Base-by-base conservation (phyloP, 2,888 invertebrate genomes). In the Parochlus steinenii region DNA sequence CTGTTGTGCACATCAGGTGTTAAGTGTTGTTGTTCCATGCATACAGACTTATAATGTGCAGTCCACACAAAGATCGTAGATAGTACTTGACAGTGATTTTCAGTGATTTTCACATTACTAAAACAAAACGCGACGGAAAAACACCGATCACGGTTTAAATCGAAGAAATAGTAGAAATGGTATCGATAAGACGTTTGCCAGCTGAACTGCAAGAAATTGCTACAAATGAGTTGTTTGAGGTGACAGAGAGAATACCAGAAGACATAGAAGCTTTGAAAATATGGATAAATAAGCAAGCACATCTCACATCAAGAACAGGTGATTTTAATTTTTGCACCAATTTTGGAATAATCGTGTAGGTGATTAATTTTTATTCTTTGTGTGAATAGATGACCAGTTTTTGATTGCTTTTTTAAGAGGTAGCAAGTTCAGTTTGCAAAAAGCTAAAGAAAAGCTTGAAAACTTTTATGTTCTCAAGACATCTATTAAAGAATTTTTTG, bases 401-500 rank as follows among this genome's bases (percentile, higher is more conserved):
- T 45, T 69, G 25, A 46, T 64, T 10, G 51, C 60, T 14, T 69
- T 67, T 45, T 49, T 69, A 31, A 57, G 69, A 24, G 64, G 64
- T 25, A 60, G 61, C 42, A 65, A 61, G 43, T 65, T 61, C 49
- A 63, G 63, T 44, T 46, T 68, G 44, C 66, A 67, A 39, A 49
- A 55, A 12, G 60, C 65, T 16, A 67, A 69, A 45, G 55, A 62
- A 38, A 67, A 69, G 42, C 44, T 70, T 5, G 64, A 67, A 36
- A 63, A 64, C 55, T 71, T 63, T 46, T 71, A 71, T 46, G 67
- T 67, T 6, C 50, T 56, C 47, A 65, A 66, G 41, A 60, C 62
- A 3, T 54, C 66, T 20, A 57, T 69, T 2, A 71, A 74, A 2
- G 71, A 73, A 44, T 57, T 71, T 41, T 67, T 67, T 44, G 55